Evolutionary conservation across 2,888 invertebrate species (phyloP).

Genomic region (Cenopis cana): DNA sequence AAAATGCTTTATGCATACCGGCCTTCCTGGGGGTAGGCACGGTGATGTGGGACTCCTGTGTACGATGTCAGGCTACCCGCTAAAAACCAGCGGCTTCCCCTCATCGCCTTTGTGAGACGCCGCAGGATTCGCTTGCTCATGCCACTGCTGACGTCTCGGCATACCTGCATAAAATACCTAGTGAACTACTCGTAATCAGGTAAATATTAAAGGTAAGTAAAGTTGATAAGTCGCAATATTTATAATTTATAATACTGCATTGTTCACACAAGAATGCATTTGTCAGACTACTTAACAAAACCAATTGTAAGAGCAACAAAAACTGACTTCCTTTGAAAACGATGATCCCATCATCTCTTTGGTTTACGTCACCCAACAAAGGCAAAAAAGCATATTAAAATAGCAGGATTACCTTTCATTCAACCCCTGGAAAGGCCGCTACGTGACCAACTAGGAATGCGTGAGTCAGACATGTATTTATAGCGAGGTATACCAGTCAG

Average conservation of each 20-base stretch:
- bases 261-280: not conserved
- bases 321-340: constrained; percentile 20
- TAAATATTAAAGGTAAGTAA: not conserved
- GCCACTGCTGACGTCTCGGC: too few species aligned
- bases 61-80: too few species aligned
- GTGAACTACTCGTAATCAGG: not conserved
- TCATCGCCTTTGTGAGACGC: too few species aligned
- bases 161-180: too few species aligned
- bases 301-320: constrained; percentile 5
- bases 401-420: constrained; percentile 60
- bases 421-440: constrained; percentile 59
- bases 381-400: constrained; percentile 53
- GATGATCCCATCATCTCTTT: constrained; percentile 21
- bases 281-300: not conserved
- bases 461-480: constrained; percentile 65
- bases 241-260: too few species aligned
- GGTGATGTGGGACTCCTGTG: too few species aligned
- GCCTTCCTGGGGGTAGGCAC: too few species aligned
- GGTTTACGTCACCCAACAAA: constrained; percentile 50
- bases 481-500: constrained; percentile 48
- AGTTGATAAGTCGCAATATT: not conserved
- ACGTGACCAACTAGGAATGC: constrained; percentile 60
- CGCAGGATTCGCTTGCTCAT: too few species aligned
- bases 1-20: too few species aligned
- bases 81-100: too few species aligned